These are phyloP conservation scores for Parthenolecanium corni DNA, from an alignment of 2,888 invertebrate genomes.

Conservation along the genomic window DNA sequence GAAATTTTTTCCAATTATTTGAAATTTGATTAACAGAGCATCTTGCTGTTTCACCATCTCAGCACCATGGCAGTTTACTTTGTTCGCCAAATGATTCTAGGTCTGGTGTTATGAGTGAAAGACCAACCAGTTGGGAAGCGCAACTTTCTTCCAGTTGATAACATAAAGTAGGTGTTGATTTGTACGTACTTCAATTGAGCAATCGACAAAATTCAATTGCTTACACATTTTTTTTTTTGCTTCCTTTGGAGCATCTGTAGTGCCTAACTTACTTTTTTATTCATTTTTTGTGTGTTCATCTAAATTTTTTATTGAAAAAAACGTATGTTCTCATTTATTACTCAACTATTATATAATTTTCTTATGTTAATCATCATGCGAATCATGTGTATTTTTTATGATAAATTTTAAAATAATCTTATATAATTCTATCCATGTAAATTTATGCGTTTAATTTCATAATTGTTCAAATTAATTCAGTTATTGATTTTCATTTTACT, in stretches of 20 bases:
- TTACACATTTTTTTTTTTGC: neutral
- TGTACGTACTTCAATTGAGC: no score
- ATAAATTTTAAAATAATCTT: no score
- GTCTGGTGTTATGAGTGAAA: slow-evolving; percentile 12
- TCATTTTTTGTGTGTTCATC: neutral
- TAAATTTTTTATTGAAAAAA: neutral
- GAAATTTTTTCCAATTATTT: no score
- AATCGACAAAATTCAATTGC: neutral
- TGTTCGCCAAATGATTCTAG: slow-evolving; percentile 11
- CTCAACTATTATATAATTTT: no score
- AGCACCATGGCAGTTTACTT: slow-evolving; percentile 4
- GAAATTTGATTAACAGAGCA: no score
- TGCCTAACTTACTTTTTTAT: neutral
- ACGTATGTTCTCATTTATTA: no score
- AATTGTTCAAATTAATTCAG: no score
- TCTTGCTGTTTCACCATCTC: neutral
- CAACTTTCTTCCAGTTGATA: slow-evolving; percentile 20
- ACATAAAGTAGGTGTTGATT: neutral
- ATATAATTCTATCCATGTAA: no score
- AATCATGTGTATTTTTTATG: no score
- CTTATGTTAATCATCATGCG: no score
- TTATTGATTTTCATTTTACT: no score
- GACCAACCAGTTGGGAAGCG: slow-evolving; percentile 12
- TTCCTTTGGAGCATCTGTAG: neutral
- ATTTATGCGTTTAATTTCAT: no score